phyloP scores from a whole-genome alignment of 2,113 vertebrate genomes.

The Hydrochoerus hydrochaeris region DNA sequence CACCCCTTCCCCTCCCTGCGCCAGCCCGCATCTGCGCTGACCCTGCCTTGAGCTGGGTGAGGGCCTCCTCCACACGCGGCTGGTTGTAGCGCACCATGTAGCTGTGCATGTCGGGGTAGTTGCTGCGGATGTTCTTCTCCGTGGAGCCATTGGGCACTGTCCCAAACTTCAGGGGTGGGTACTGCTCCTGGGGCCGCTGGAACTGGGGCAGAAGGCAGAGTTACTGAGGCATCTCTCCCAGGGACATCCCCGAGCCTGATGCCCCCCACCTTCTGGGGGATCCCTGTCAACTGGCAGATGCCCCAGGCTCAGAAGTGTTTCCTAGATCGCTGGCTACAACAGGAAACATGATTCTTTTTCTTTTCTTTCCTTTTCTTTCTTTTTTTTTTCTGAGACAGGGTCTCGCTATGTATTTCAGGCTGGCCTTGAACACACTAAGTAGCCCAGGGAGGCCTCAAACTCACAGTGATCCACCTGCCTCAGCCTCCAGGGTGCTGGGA shows the following conservation, averaged over 20 bases:
- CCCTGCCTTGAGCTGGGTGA: constrained; percentile 94
- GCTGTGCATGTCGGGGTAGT: constrained; percentile 96
- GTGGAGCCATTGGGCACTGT: constrained; percentile 96
- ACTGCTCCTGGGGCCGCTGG: constrained; percentile 95
- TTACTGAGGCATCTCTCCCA: neutral
- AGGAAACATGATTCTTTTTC: neutral
- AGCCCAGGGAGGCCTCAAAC: neutral
- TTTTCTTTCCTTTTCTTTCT: too few relatives aligned
- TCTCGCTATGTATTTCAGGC: neutral
- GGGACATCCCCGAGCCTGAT: neutral
- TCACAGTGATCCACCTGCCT: neutral
- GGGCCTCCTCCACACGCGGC: constrained; percentile 94
- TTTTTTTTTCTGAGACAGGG: too few relatives aligned
- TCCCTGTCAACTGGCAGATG: neutral
- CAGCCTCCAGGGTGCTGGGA: neutral
- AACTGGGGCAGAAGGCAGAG: constrained; percentile 85
- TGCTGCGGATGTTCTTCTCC: constrained; percentile 96
- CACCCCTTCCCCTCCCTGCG: neutral
- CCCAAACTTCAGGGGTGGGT: constrained; percentile 95
- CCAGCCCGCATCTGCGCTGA: constrained; percentile 78
- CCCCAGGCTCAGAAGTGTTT: neutral
- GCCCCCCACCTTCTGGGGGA: neutral
- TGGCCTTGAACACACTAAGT: neutral
- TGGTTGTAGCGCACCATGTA: constrained; percentile 98
- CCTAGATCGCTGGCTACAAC: neutral